phyloP scores from a whole-genome alignment of 2,888 invertebrate genomes.

The Laothoe populi region DNA sequence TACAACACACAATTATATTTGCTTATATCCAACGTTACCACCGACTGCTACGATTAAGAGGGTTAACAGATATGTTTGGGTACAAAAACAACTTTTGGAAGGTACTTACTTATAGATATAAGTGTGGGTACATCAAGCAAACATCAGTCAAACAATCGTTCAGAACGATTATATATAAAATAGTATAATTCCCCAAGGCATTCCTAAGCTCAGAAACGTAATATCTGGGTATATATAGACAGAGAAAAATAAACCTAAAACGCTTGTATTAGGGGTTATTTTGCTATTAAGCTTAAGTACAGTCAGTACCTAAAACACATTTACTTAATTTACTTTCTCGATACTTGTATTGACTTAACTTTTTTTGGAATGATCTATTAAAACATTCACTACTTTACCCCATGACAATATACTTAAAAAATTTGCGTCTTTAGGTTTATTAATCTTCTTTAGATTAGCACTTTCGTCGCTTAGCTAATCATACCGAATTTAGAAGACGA shows the following conservation, averaged over 20 bases:
- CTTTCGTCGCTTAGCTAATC: no score
- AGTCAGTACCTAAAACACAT: neutral
- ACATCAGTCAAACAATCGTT: conserved; percentile 21
- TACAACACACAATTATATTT: conserved; percentile 11
- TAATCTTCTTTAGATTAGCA: neutral
- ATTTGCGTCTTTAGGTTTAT: neutral
- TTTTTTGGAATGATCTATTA: no score
- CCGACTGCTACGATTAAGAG: neutral
- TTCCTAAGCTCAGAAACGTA: conserved; percentile 22
- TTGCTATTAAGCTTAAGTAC: neutral
- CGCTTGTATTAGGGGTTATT: neutral
- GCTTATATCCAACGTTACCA: conserved; percentile 1
- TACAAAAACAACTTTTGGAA: no score
- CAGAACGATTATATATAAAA: conserved; percentile 25
- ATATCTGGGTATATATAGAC: conserved; percentile 2
- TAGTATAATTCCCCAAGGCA: conserved; percentile 23
- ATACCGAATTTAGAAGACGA: no score
- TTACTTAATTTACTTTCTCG: no score
- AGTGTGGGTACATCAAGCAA: conserved; percentile 15
- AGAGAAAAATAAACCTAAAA: neutral
- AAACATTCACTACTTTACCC: no score
- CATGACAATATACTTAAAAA: no score
- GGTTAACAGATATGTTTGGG: conserved; percentile 17
- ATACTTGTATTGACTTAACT: no score
- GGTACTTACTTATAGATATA: no score